Base-by-base conservation (phyloP, 1,140 invertebrate genomes). In the Acarapis woodi region DNA sequence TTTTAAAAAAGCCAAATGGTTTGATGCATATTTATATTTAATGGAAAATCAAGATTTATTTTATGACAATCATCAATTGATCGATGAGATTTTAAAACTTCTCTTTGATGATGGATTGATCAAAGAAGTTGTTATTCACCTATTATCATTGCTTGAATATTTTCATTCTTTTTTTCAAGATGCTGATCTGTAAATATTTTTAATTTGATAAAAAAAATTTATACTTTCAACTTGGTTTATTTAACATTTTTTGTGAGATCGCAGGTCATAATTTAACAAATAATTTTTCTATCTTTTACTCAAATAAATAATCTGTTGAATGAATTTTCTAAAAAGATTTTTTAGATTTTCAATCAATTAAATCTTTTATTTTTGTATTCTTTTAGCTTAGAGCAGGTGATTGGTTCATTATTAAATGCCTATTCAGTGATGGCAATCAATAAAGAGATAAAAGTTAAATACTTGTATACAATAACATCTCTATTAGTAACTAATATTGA, bases 51-150 rank as follows among this genome's bases (percentile, higher is more conserved):
- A n/a, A n/a, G n/a, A n/a, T n/a, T n/a, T n/a, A n/a, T n/a, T n/a
- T n/a, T n/a, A n/a, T n/a, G 19, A 21, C 14, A 23, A 37, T 5
- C 3, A 26, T 24, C 4, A 25, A 4, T 23, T 38, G 4, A 16
- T 40, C 40, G 4, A 31, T n/a, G 37, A 42, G 12, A 29, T 42
- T 19, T 20, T 42, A 2, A 20, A 19, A 8, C 37, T 39, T 42
- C 16, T 42, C 3, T 42, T 19, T 28, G 28, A 42, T 34, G 41
- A 40, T 12, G 10, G n/a, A 21, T 2, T 42, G 8, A 9, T 4
- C 15, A 19, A 23, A 8, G 15, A 23, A 16, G 12, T 33, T 22
- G 15, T 35, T 9, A 16, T 42, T 5, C 41, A 42, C 23, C 35
- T 39, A 10, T 31, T 42, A 15, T 26, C 41, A 19, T 23, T 39